Base-by-base conservation (phyloP, 2,113 vertebrate genomes). In the Perccottus glenii region DNA sequence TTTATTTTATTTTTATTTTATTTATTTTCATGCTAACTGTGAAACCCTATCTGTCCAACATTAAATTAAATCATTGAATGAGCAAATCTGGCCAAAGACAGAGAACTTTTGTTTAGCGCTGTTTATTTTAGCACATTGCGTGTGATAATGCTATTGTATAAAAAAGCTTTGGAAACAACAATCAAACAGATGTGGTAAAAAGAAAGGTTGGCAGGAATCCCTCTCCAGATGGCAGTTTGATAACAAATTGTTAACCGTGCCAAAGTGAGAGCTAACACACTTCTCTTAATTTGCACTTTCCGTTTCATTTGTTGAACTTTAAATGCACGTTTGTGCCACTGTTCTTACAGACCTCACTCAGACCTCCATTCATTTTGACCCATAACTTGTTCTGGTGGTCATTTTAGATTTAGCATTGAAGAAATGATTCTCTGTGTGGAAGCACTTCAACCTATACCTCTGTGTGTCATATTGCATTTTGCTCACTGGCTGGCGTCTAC, bases 191-290 rank as follows among this genome's bases (percentile, higher is more conserved):
- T 58, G 56, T 58, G 56, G 38, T n/a, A 16, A 58, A 58, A 12
- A 33, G 12, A 55, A 33, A 2, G 5, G 5, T 58, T 16, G 36
- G 40, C 36, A 19, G 2, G 16, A 58, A 36, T 43, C n/a, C 16
- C 8, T 11, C 56, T 58, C 14, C 56, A 58, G 56, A 58, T 42
- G 56, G 36, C 38, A 40, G 40, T 43, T 40, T 58, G 40, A 58
- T 58, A 58, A 58, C 15, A 40, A 58, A 42, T 58, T 58, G 55
- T 40, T 11, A 8, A 2, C 10, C 6, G n/a, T 9, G 14, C 16
- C 52, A 38, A 14, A 38, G 12, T 55, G 32, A 11, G 32, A 38
- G 36, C 16, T 36, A 58, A 58, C 56, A 58, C 36, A 42, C 42
- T 40, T 42, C 9, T 15, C 4, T 53, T 40, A 35, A 58, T 43